These are phyloP conservation scores for Calliopum simillimum DNA, from an alignment of 2,888 invertebrate genomes.

Conservation along the genomic window DNA sequence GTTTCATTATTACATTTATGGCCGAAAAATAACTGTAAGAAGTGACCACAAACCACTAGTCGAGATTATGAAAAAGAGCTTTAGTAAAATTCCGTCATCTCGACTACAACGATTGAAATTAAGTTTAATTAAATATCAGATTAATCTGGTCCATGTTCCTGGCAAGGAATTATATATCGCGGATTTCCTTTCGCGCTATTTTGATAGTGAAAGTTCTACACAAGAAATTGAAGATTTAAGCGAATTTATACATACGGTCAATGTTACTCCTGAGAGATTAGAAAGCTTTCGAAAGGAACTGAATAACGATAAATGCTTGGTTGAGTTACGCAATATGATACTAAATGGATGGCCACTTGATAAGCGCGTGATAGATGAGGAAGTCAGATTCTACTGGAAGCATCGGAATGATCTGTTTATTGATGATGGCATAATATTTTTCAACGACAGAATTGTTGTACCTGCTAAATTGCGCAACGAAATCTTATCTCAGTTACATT, in stretches of 20 bases:
- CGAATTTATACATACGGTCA: slow-evolving; percentile 41
- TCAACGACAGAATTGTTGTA: too few relatives aligned
- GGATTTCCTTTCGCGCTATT: slow-evolving; percentile 41
- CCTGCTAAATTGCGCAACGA: too few relatives aligned
- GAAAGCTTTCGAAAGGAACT: slow-evolving; percentile 19
- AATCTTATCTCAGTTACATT: too few relatives aligned
- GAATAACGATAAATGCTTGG: too few relatives aligned
- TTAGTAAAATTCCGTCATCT: slow-evolving; percentile 44
- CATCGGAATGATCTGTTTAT: slow-evolving; percentile 46
- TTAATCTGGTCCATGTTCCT: slow-evolving; percentile 36
- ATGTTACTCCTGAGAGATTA: slow-evolving; percentile 41
- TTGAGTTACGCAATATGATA: too few relatives aligned
- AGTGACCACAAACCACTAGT: slow-evolving; percentile 54
- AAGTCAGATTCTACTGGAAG: slow-evolving; percentile 48
- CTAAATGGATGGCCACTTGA: too few relatives aligned
- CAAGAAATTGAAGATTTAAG: slow-evolving; percentile 41
- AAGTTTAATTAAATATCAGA: slow-evolving; percentile 49
- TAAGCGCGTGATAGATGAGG: slow-evolving; percentile 27
- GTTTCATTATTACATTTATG: slow-evolving; percentile 57
- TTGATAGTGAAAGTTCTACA: too few relatives aligned
- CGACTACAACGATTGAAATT: slow-evolving; percentile 52
- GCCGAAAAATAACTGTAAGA: slow-evolving; percentile 45
- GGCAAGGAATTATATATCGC: slow-evolving; percentile 43
- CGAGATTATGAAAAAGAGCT: slow-evolving; percentile 23
- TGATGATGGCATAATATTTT: too few relatives aligned